Percentiles rank a stretch among this genome's conserved stretches.
phyloP scores from a whole-genome alignment of 2,888 invertebrate species.

The Keiferia lycopersicella region DNA sequence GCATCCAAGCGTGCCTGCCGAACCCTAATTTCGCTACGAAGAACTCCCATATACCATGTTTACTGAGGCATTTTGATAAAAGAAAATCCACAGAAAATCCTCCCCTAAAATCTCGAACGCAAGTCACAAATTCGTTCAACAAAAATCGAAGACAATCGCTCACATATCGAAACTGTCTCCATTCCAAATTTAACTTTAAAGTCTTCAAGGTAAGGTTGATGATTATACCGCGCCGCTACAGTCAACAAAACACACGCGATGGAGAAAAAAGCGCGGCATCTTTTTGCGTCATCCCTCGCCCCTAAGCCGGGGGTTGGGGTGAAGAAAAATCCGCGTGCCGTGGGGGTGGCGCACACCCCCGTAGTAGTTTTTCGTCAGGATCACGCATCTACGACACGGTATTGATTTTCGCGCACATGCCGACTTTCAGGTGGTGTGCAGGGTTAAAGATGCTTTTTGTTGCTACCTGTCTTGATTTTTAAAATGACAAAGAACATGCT shows the following conservation, averaged over 20 bases:
- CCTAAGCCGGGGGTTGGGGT: constrained; percentile 65
- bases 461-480: too few species aligned
- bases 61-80: constrained; percentile 57
- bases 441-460: constrained; percentile 46
- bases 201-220: not conserved
- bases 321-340: constrained; percentile 66
- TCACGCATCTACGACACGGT: constrained; percentile 78
- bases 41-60: constrained; percentile 67
- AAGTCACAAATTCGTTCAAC: constrained; percentile 40
- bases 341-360: constrained; percentile 44
- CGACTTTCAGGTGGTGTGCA: constrained; percentile 60
- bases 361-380: constrained; percentile 79
- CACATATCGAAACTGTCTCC: constrained; percentile 52
- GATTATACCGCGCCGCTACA: constrained; percentile 34
- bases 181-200: constrained; percentile 34
- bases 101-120: constrained; percentile 29
- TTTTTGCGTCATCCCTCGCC: constrained; percentile 72
- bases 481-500: too few species aligned
- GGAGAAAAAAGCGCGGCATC: constrained; percentile 75
- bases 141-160: constrained; percentile 59
- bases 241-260: constrained; percentile 73
- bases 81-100: constrained; percentile 34
- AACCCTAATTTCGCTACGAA: constrained; percentile 67
- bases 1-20: constrained; percentile 63
- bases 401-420: constrained; percentile 78